Evolutionary conservation across 2,888 invertebrate genomes (phyloP).

Genomic region (Nemurella pictetii): DNA sequence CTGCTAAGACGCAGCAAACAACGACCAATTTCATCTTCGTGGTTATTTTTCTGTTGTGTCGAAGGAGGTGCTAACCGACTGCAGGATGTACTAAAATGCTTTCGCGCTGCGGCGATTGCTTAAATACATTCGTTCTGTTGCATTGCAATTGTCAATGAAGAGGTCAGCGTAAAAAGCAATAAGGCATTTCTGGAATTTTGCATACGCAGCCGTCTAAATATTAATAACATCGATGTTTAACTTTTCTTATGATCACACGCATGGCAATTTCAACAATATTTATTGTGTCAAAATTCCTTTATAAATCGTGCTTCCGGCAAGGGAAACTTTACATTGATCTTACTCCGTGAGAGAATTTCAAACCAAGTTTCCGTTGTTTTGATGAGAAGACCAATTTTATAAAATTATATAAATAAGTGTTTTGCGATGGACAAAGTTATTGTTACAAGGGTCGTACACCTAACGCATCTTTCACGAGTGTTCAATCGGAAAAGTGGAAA

Average conservation of each 20-base stretch:
- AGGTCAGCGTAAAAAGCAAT: no score
- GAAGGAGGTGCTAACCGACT: background rate
- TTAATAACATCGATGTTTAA: background rate
- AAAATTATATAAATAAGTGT: background rate
- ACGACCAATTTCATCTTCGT: background rate
- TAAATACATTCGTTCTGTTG: background rate
- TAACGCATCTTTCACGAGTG: background rate
- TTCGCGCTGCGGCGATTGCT: no score
- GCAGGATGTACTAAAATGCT: background rate
- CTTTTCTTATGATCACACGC: background rate
- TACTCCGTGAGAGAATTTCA: background rate
- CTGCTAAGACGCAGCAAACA: background rate
- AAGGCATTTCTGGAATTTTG: background rate
- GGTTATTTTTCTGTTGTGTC: background rate
- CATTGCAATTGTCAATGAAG: background rate
- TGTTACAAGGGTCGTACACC: background rate
- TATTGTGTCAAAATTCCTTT: background rate
- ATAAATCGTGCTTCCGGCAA: background rate
- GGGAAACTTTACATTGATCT: background rate
- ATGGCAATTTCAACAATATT: background rate
- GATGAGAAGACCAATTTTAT: background rate
- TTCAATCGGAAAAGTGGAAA: background rate
- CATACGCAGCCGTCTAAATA: background rate
- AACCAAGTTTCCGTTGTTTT: background rate
- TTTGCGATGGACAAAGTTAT: background rate